Conservation (phyloP, 2,113 vertebrate species). For the Perca schrenkii region DNA sequence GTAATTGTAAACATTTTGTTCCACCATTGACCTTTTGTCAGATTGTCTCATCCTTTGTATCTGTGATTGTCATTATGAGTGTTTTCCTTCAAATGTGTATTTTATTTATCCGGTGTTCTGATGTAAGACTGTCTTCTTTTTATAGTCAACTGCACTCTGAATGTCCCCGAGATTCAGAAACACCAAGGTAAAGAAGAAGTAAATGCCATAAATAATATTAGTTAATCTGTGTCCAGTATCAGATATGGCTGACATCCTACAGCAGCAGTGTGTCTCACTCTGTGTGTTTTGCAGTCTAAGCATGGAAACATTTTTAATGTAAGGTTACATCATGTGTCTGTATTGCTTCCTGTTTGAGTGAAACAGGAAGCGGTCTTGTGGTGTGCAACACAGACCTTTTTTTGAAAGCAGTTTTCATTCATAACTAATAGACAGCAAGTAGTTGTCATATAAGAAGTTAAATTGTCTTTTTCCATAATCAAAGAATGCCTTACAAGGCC, state of each 20-base stretch:
- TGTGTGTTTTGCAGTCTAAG: background rate
- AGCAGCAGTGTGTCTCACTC: too few relatives aligned
- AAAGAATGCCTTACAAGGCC: too few relatives aligned
- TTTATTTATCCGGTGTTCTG: background rate
- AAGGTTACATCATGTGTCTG: background rate
- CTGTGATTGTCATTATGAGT: background rate
- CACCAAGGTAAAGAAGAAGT: background rate
- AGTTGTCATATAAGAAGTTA: background rate
- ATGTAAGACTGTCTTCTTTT: background rate
- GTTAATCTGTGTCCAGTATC: background rate
- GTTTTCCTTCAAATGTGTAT: background rate
- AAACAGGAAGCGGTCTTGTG: too few relatives aligned
- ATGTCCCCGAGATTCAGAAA: accelerated
- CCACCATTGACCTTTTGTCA: background rate
- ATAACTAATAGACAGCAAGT: background rate
- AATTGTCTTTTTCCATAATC: background rate
- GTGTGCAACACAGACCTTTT: background rate
- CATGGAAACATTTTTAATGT: background rate
- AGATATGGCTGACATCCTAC: background rate
- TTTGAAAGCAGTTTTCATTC: background rate
- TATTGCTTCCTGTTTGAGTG: conserved; percentile 1
- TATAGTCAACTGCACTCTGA: background rate
- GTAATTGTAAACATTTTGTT: background rate
- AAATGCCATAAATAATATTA: background rate
- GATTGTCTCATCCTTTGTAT: background rate